phyloP scores from a whole-genome alignment of 2,113 vertebrate species.

The Aldabrachelys gigantea region DNA sequence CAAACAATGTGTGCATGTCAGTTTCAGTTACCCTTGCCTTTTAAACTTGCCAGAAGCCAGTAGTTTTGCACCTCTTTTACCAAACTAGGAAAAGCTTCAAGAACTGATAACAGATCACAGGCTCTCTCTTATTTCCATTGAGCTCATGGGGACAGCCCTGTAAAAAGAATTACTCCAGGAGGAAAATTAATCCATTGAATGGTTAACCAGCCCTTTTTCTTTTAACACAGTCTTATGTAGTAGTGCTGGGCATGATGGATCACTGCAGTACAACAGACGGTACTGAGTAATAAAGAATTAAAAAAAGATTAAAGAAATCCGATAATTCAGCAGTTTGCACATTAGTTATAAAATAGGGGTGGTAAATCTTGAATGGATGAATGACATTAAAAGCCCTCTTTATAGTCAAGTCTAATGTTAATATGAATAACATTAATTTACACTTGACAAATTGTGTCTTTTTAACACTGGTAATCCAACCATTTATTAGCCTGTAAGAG shows the following conservation, averaged over 20 bases:
- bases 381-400: conserved; percentile 66
- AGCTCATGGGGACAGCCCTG: conserved; percentile 9
- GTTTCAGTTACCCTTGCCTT: conserved; percentile 7
- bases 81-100: background rate
- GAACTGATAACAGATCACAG: conserved; percentile 11
- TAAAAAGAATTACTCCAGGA: conserved; percentile 1
- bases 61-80: background rate
- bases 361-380: conserved; percentile 56
- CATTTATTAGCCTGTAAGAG: conserved; percentile 74
- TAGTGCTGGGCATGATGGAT: background rate
- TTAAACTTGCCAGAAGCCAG: conserved; percentile 3
- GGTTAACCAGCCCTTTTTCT: background rate
- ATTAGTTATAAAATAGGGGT: conserved; percentile 40
- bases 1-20: background rate
- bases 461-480: conserved; percentile 52
- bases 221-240: conserved; percentile 23
- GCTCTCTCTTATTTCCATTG: background rate
- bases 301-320: conserved; percentile 59
- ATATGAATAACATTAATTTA: conserved; percentile 73
- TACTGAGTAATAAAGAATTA: background rate
- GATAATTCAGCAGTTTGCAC: conserved; percentile 56
- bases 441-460: conserved; percentile 62
- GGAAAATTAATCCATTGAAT: conserved; percentile 29
- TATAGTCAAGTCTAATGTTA: conserved; percentile 49
- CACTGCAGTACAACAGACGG: conserved; percentile 37